Evolutionary conservation across 2,888 invertebrate genomes (phyloP).

Genomic region (Watsonalla cultraria): DNA sequence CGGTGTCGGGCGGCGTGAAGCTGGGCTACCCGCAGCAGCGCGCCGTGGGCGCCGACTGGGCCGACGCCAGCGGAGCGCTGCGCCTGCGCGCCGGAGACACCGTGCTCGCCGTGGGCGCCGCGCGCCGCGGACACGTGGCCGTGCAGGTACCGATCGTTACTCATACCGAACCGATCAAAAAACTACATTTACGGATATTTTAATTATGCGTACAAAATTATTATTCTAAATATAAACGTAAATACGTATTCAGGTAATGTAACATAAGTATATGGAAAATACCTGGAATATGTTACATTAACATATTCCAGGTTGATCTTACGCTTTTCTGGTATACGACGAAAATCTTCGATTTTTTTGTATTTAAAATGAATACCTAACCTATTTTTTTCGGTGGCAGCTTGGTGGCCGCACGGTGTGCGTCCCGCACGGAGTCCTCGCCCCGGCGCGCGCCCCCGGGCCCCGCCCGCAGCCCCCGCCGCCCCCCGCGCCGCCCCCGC

Average conservation of each 20-base stretch:
- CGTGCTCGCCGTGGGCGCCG: constrained; percentile 93
- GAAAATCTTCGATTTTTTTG: too few species aligned
- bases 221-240: too few species aligned
- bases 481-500: constrained; percentile 35
- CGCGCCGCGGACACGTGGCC: constrained; percentile 91
- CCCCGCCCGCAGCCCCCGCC: constrained; percentile 47
- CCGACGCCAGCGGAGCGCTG: constrained; percentile 65
- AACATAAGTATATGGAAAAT: too few species aligned
- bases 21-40: constrained; percentile 95
- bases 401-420: constrained; percentile 49
- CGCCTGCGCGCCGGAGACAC: constrained; percentile 87
- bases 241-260: too few species aligned
- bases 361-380: too few species aligned
- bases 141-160: constrained; percentile 80
- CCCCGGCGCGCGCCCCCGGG: constrained; percentile 53
- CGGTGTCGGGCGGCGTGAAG: constrained; percentile 93
- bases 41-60: constrained; percentile 93
- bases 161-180: too few species aligned
- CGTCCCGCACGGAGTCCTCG: constrained; percentile 67
- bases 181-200: too few species aligned
- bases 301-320: too few species aligned
- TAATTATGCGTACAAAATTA: too few species aligned
- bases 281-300: too few species aligned
- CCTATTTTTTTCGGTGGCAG: constrained; percentile 21
- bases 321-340: too few species aligned